Base-by-base conservation (phyloP, 2,797 vertebrate species). In the Caiman crocodilus region DNA sequence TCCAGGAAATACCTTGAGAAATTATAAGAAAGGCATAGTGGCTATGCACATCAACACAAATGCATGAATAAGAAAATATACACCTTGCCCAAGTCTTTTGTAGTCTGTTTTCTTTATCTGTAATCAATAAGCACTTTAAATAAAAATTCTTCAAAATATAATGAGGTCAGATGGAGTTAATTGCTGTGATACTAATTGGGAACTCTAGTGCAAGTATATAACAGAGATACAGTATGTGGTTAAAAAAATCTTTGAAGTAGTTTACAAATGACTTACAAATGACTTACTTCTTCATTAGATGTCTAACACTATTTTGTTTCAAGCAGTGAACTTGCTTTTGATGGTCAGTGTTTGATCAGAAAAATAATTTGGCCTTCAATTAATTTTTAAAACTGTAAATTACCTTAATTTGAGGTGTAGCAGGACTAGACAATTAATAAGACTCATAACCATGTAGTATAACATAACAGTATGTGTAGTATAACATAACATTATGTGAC, bases 151-250 rank as follows among this genome's bases (percentile, higher is more conserved):
- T 87, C 42, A 35, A 88, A 20, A 50, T 79, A 50, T 79, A 61
- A 14, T 81, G 83, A 92, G 57, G 71, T 94, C 76, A 92, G 65
- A 20, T 30, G 32, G 42, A 76, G 57, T 91, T 86, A 79, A 85
- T 69, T 84, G 65, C 55, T 94, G 25, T 73, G 64, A 21, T 63
- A 83, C 18, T 92, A 86, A 91, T 42, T 91, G 58, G 78, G 89
- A 89, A 4, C n/a, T 80, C 65, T 88, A 59, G 35, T 88, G 79
- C 25, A 92, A 17, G 20, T 74, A 32, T 20, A 42, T 20, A 88
- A 73, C 30, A 87, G 30, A 92, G 63, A 73, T 57, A 61, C 2
- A 85, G 3, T 13, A 2, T 61, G 26, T 9, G 8, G 67, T 42
- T 30, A 89, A 14, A 23, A 23, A 55, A 87, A 35, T 30, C 73